These are phyloP conservation scores for Reticulitermes speratus DNA, from an alignment of 1,140 invertebrate genomes.

Conservation along the genomic window DNA sequence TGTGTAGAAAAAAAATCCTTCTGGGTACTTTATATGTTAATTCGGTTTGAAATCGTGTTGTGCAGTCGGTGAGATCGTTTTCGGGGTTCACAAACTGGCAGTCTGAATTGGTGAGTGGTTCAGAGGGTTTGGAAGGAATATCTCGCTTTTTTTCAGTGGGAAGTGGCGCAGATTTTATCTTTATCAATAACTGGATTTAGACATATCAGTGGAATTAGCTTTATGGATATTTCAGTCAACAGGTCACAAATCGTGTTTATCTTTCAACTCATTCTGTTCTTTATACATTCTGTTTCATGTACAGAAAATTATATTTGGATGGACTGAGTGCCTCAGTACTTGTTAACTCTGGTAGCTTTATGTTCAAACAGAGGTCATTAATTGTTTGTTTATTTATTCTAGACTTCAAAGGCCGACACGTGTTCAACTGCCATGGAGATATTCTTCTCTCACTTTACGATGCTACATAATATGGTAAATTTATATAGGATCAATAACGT, in stretches of 20 bases:
- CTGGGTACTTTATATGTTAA: constrained; percentile 19
- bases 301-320: neutral
- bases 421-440: no score
- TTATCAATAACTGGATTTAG: neutral
- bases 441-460: no score
- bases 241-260: neutral
- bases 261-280: neutral
- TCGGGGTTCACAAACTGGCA: neutral
- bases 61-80: neutral
- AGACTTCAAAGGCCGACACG: no score
- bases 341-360: no score
- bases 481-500: no score
- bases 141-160: neutral
- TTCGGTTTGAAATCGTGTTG: neutral
- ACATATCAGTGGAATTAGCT: neutral
- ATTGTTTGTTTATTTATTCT: no score
- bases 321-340: neutral
- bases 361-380: no score
- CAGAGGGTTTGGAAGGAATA: neutral
- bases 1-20: neutral
- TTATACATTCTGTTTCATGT: neutral
- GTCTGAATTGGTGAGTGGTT: neutral
- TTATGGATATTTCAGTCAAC: neutral
- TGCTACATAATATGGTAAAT: no score
- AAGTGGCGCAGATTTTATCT: neutral